phyloP scores from a whole-genome alignment of 2,888 invertebrate species.

The Drosophila lutescens region DNA sequence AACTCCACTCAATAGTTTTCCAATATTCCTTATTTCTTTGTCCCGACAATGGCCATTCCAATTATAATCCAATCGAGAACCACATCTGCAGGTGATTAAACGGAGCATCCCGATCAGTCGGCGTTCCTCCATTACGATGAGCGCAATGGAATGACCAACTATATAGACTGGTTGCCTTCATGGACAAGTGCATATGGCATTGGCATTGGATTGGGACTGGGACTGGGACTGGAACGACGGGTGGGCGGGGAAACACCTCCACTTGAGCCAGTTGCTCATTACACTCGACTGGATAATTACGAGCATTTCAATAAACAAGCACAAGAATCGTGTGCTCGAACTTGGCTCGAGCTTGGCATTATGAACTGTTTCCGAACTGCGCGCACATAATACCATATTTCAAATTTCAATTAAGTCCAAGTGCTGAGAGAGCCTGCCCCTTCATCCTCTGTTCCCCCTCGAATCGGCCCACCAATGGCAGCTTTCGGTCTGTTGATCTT shows the following conservation, averaged over 20 bases:
- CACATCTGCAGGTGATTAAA: conserved; percentile 63
- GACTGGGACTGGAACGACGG: neutral
- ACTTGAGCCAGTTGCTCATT: conserved; percentile 76
- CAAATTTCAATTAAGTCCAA: conserved; percentile 82
- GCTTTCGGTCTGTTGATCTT: conserved; percentile 53
- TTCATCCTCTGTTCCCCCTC: neutral
- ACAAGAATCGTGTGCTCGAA: conserved; percentile 51
- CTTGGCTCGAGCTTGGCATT: conserved; percentile 59
- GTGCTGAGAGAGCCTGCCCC: conserved; percentile 73
- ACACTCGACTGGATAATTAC: conserved; percentile 73
- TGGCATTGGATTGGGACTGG: conserved; percentile 36
- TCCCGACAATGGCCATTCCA: conserved; percentile 25
- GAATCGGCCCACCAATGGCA: conserved; percentile 58
- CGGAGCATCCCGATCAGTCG: conserved; percentile 20
- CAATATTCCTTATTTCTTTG: neutral
- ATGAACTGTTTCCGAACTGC: conserved; percentile 77
- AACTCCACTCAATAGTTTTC: too few relatives aligned
- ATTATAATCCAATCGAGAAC: conserved; percentile 56
- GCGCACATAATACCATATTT: conserved; percentile 83
- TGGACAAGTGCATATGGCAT: conserved; percentile 49
- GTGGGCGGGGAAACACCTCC: conserved; percentile 25
- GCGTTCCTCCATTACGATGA: conserved; percentile 6
- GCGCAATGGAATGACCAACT: neutral
- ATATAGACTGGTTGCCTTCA: conserved; percentile 27
- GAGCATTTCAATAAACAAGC: conserved; percentile 73